These are phyloP conservation scores for Neoniphon sammara DNA, from an alignment of 2,797 vertebrate species.

Conservation along the genomic window DNA sequence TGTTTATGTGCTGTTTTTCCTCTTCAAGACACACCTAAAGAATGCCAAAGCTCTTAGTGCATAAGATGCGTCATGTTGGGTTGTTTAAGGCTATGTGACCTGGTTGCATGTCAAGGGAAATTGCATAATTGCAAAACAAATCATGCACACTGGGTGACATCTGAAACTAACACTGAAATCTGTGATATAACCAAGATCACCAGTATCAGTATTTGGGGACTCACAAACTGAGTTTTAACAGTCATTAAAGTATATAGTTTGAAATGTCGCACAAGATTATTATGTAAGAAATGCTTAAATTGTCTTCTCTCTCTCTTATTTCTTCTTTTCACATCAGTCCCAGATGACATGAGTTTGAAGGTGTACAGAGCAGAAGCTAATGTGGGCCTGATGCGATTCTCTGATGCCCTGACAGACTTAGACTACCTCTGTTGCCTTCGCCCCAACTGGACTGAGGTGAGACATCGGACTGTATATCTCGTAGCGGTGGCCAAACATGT, in stretches of 20 bases:
- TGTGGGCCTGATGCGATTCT: slow-evolving; percentile 75
- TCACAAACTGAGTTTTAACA: neutral
- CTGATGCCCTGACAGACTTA: slow-evolving; percentile 85
- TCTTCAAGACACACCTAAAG: no score
- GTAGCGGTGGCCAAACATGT: no score
- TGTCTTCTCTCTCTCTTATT: neutral
- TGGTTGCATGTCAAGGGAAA: no score
- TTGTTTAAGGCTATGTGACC: no score
- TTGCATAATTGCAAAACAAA: no score
- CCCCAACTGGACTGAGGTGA: slow-evolving; percentile 85
- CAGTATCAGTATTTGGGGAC: neutral
- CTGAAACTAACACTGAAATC: neutral
- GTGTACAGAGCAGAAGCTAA: slow-evolving; percentile 84
- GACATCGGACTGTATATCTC: neutral
- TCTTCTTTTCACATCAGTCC: slow-evolving; percentile 68
- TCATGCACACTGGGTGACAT: no score
- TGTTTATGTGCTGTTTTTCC: no score
- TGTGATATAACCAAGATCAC: neutral
- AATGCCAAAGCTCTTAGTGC: no score
- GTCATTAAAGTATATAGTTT: neutral
- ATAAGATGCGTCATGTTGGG: no score
- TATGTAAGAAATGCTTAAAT: neutral
- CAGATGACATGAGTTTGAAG: slow-evolving; percentile 82
- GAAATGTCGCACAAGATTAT: neutral
- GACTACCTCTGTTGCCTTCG: slow-evolving; percentile 85